These are phyloP conservation scores for Tortricodes alternella DNA, from an alignment of 2,888 invertebrate genomes.

Conservation along the genomic window DNA sequence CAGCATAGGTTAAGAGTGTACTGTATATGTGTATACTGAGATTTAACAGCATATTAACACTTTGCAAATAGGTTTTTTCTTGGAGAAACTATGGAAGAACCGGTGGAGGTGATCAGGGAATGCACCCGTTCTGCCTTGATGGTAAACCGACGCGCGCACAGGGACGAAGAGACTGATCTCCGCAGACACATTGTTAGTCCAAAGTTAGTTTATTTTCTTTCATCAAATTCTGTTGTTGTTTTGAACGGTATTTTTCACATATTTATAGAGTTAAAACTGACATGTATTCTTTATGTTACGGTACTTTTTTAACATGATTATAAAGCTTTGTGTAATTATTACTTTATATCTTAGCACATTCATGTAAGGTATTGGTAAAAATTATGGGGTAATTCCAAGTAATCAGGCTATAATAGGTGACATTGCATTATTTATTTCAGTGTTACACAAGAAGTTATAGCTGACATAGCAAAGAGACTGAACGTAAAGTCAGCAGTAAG, in stretches of 20 bases:
- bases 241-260: background rate
- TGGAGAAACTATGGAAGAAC: background rate
- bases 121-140: conserved; percentile 51
- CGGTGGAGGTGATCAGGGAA: conserved; percentile 35
- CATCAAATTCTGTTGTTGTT: background rate
- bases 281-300: too few relatives aligned
- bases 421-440: too few relatives aligned
- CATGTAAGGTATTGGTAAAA: too few relatives aligned
- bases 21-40: too few relatives aligned
- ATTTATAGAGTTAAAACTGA: background rate
- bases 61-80: background rate
- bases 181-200: conserved; percentile 47
- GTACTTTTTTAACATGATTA: too few relatives aligned
- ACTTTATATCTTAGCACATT: too few relatives aligned
- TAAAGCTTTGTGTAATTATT: too few relatives aligned
- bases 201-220: conserved; percentile 39
- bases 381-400: too few relatives aligned
- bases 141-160: conserved; percentile 52
- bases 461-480: conserved; percentile 55
- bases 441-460: conserved; percentile 43
- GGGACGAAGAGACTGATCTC: conserved; percentile 55
- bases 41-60: too few relatives aligned
- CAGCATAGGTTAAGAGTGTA: too few relatives aligned
- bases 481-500: conserved; percentile 57
- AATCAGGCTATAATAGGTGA: too few relatives aligned